Evolutionary conservation across 2,888 invertebrate species (phyloP), one percentile per base, ranked within the genome.

Genomic region (Nowickia ferox): DNA sequence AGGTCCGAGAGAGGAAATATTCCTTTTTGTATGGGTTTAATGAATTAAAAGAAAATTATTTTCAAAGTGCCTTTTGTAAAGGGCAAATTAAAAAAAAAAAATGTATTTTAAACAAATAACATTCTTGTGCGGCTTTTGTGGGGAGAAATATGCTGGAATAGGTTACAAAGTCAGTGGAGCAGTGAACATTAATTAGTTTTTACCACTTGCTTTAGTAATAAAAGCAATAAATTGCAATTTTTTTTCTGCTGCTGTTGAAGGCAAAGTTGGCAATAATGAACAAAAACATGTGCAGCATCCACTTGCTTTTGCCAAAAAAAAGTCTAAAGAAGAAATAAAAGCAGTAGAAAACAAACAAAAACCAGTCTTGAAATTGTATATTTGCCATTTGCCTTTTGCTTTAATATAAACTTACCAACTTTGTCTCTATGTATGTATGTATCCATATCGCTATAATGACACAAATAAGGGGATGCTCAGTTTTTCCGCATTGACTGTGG

Each of bases 141-240:
- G n/a, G 17, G 4, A 59, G 10, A 6, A 9, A 61, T 30, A 11
- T 42, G 44, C 38, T 19, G 77, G 72, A 85, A 74, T 75, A 63
- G 74, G 78, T 71, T 75, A 75, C 74, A 77, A 78, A 82, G 81
- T 68, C 69, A 85, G 74, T 57, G 61, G 74, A 82, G 78, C 85
- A 78, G 69, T 66, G 85, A 74, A 78, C 81, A 81, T 85, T 85
- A 85, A 85, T 85, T 85, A 82, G 81, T 75, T 85, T 81, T 78
- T 81, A 63, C 76, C 80, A 84, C 81, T 81, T 74, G 81, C 77
- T 77, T 68, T 77, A 75, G 82, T 75, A 81, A 78, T 78, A 69
- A 85, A 85, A 48, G 81, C 81, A 63, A 85, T 85, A 85, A 81
- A 74, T 61, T 65, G 51, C 61, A 22, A 8, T 51, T 42, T 40